Evolutionary conservation across 2,888 invertebrate genomes (phyloP), one percentile per base, ranked within the genome.

Genomic region (Ceramica pisi): DNA sequence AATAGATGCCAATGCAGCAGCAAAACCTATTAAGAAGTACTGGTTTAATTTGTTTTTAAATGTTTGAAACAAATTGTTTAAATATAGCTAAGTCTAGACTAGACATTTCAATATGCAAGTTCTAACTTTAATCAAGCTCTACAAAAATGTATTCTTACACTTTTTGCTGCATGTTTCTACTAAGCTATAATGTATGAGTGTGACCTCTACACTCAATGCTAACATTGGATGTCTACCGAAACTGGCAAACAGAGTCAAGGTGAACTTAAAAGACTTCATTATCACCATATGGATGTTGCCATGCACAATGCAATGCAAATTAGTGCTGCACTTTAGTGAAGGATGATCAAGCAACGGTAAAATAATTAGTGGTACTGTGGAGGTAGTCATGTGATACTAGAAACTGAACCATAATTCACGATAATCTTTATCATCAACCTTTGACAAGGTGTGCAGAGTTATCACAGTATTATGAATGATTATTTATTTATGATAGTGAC

Each of bases 211-310:
- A 78, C 65, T 82, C 76, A 76, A 81, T 83, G 84, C 80, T 67
- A 71, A 59, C 78, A 81, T 78, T 72, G 72, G 76, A 67, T 78
- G 63, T 76, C 75, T 80, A 84, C 84, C 83, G 59, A 89, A 90
- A 89, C 88, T 74, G 85, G 87, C 76, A 85, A 89, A 86, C 80
- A 88, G 78, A 81, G 86, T 83, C 90, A 90, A 91, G 92, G 91
- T 87, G 81, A 87, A 67, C 60, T 75, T 68, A 67, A 77, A 64
- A 62, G 70, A 67, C 66, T 78, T 75, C 50, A 69, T 69, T 78
- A 76, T 71, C 68, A 60, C 26, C 61, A 73, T 67, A 78, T 67
- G 68, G 56, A 75, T 78, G 55, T 51, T 41, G 9, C 41, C 65
- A 70, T 63, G 55, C 51, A 67, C 46, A 73, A 71, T 77, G 59